phyloP scores from a whole-genome alignment of 2,797 vertebrate species.

The Darevskia nairensis region DNA sequence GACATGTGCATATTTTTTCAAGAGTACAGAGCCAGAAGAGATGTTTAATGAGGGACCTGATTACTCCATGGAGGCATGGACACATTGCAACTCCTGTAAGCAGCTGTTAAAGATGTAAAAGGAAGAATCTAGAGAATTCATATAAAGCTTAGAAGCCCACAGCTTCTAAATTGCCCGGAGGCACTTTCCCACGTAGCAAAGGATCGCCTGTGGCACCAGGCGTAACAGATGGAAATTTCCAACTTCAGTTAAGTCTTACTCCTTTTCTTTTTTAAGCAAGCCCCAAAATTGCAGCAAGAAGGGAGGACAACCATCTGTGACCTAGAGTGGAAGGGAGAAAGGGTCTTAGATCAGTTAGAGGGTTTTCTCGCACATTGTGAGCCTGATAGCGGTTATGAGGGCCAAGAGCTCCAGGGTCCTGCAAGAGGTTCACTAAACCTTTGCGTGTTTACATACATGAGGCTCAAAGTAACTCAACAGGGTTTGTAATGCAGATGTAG shows the following conservation, averaged over 20 bases:
- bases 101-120: conserved; percentile 31
- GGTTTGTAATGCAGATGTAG: background rate
- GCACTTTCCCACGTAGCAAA: conserved; percentile 21
- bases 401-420: background rate
- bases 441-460: background rate
- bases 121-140: conserved; percentile 18
- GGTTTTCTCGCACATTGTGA: background rate
- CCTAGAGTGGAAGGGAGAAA: rapidly evolving
- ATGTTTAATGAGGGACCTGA: conserved; percentile 21
- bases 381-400: background rate
- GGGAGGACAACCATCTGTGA: background rate
- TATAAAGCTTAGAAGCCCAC: conserved; percentile 5
- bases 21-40: background rate
- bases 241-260: conserved; percentile 15
- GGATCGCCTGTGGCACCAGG: conserved; percentile 22
- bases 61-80: conserved; percentile 16
- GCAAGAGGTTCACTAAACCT: background rate
- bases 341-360: conserved; percentile 4
- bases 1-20: conserved; percentile 30
- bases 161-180: conserved; percentile 23
- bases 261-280: background rate
- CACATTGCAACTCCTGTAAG: conserved; percentile 20
- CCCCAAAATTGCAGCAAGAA: background rate
- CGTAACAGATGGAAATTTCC: conserved; percentile 35
- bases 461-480: background rate